A percentile compares a stretch with the other conserved stretches of the same genome.
phyloP scores from a whole-genome alignment of 2,888 invertebrate species.

The Morinoia aosen region DNA sequence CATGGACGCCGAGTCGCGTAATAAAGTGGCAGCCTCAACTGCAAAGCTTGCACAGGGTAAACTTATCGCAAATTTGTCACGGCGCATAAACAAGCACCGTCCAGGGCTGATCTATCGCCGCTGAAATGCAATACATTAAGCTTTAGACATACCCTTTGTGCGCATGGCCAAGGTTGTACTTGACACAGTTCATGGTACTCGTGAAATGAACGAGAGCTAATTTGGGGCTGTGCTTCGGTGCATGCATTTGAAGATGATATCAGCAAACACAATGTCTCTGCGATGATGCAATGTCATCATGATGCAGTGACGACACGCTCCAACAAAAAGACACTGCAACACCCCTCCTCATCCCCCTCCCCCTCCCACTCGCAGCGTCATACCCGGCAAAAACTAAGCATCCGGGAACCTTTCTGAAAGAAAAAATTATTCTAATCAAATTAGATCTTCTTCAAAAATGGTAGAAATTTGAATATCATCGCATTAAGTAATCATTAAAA shows the following conservation, averaged over 20 bases:
- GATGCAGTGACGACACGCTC: background rate
- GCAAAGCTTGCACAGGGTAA: background rate
- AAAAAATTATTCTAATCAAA: background rate
- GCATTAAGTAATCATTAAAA: background rate
- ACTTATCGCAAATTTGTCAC: slow-evolving; percentile 7
- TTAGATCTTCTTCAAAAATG: background rate
- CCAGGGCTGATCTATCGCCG: slow-evolving; percentile 12
- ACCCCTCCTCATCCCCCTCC: too few species aligned
- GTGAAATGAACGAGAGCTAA: background rate
- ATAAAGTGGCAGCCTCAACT: slow-evolving; percentile 3
- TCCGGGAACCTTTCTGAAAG: background rate
- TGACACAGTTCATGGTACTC: background rate
- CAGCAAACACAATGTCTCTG: background rate
- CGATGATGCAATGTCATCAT: background rate
- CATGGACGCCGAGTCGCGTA: background rate
- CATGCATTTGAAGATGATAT: background rate
- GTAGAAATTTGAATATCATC: background rate
- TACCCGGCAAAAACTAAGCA: background rate
- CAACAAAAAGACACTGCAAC: background rate
- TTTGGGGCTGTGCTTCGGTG: background rate
- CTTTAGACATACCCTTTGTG: background rate
- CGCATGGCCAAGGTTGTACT: background rate
- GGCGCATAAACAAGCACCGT: background rate
- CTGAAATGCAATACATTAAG: background rate
- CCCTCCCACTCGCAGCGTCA: background rate